phyloP scores from a whole-genome alignment of 64 coral and sea anemone genomes.

The Montipora efflorescens region DNA sequence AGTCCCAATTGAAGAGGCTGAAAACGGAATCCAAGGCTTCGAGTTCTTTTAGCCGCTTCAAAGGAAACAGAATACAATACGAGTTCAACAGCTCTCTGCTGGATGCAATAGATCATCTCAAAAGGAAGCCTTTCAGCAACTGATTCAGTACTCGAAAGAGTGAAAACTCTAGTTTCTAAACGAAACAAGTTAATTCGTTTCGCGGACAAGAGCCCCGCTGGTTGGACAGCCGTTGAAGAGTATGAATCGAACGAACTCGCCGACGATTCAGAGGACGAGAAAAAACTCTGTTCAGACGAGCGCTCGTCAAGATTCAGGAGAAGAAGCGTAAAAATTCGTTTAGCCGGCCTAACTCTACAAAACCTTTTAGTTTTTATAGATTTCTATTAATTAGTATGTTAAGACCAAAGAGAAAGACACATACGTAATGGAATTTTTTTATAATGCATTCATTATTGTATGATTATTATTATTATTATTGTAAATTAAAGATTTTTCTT shows the following conservation, averaged over 20 bases:
- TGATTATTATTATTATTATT: too few relatives aligned
- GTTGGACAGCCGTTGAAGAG: constrained; percentile 55
- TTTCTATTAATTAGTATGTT: too few relatives aligned
- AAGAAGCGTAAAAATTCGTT: constrained; percentile 36
- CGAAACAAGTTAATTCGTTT: constrained; percentile 62
- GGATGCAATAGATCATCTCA: neutral
- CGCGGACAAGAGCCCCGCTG: constrained; percentile 61
- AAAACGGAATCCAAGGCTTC: too few relatives aligned
- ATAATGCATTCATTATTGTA: too few relatives aligned
- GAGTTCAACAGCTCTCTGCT: too few relatives aligned
- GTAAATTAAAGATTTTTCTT: too few relatives aligned
- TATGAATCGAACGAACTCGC: constrained; percentile 68
- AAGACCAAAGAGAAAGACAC: too few relatives aligned
- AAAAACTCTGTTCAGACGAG: constrained; percentile 43
- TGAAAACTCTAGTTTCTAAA: constrained; percentile 36
- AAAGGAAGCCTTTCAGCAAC: constrained; percentile 26
- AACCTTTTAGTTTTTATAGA: too few relatives aligned
- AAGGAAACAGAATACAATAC: too few relatives aligned
- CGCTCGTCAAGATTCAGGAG: constrained; percentile 31
- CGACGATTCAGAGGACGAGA: constrained; percentile 63
- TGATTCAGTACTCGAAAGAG: neutral
- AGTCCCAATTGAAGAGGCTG: too few relatives aligned
- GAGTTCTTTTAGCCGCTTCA: too few relatives aligned
- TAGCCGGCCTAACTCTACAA: neutral
- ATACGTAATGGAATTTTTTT: too few relatives aligned